A percentile compares a stretch with the other conserved stretches of the same genome.
Evolutionary conservation across 2,888 invertebrate species (phyloP).

Genomic region (Hesperia comma): DNA sequence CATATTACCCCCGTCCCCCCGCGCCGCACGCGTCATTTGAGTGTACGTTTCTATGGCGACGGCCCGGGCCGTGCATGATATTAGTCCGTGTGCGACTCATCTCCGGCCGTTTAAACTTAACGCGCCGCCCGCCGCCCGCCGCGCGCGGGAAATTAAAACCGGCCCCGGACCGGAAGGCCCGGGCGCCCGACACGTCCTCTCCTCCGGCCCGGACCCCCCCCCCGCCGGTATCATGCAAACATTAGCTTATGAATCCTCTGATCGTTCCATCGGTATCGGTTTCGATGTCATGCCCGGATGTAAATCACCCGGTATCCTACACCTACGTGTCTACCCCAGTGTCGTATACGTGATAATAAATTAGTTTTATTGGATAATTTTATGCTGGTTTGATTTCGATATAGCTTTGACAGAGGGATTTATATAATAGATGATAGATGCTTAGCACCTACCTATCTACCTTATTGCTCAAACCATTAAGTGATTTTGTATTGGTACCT

Average conservation of each 20-base stretch:
- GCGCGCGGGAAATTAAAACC: slow-evolving; percentile 81
- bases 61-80: slow-evolving; percentile 85
- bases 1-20: slow-evolving; percentile 82
- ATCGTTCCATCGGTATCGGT: slow-evolving; percentile 33
- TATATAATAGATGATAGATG: no score
- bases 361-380: no score
- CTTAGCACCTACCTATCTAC: no score
- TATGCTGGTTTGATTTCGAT: no score
- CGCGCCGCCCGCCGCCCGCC: slow-evolving; percentile 55
- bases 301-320: slow-evolving; percentile 8
- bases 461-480: no score
- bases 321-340: neutral
- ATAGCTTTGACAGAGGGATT: no score
- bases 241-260: slow-evolving; percentile 41
- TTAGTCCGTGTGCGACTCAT: slow-evolving; percentile 82
- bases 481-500: no score
- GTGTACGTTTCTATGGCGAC: slow-evolving; percentile 87
- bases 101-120: slow-evolving; percentile 81
- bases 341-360: no score
- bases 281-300: slow-evolving; percentile 26
- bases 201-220: slow-evolving; percentile 32
- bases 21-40: slow-evolving; percentile 86
- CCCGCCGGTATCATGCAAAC: slow-evolving; percentile 38
- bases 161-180: slow-evolving; percentile 77
- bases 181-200: slow-evolving; percentile 29